Percentiles rank a stretch among this genome's conserved stretches.
These are phyloP conservation scores for Hipposideros armiger DNA, from an alignment of 2,113 vertebrate species.

Conservation along the genomic window DNA sequence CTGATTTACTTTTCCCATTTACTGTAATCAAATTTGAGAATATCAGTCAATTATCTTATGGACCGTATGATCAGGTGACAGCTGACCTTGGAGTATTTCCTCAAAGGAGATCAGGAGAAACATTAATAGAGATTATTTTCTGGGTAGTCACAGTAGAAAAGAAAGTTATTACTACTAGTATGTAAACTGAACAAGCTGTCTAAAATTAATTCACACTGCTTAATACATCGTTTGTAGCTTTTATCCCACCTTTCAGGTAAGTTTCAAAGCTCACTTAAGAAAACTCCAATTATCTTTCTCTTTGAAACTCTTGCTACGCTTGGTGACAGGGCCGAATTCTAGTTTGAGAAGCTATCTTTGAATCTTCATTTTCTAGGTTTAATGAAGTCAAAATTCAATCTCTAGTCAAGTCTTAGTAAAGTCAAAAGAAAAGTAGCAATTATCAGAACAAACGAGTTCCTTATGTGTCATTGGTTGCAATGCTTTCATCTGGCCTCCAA, in stretches of 20 bases:
- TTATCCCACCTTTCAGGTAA: background rate
- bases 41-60: background rate
- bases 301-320: conserved; percentile 43
- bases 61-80: background rate
- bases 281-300: conserved; percentile 53
- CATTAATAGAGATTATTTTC: conserved; percentile 49
- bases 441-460: conserved; percentile 43
- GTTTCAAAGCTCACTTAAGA: conserved; percentile 60
- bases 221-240: background rate
- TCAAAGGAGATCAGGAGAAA: conserved; percentile 59
- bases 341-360: conserved; percentile 30
- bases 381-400: conserved; percentile 24
- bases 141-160: conserved; percentile 29
- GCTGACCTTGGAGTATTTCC: conserved; percentile 36
- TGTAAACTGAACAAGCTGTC: background rate
- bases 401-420: conserved; percentile 13
- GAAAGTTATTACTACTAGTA: background rate
- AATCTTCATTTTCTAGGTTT: conserved; percentile 5
- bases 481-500: conserved; percentile 1
- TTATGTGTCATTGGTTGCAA: background rate
- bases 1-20: conserved; percentile 37
- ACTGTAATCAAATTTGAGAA: conserved; percentile 52
- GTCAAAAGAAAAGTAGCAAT: conserved; percentile 7
- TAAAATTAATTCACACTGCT: conserved; percentile 8
- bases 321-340: conserved; percentile 48